A percentile compares a stretch with the other conserved stretches of the same genome.
Evolutionary conservation across 2,888 invertebrate genomes (phyloP).

Genomic region (Cerastis rubricosa): DNA sequence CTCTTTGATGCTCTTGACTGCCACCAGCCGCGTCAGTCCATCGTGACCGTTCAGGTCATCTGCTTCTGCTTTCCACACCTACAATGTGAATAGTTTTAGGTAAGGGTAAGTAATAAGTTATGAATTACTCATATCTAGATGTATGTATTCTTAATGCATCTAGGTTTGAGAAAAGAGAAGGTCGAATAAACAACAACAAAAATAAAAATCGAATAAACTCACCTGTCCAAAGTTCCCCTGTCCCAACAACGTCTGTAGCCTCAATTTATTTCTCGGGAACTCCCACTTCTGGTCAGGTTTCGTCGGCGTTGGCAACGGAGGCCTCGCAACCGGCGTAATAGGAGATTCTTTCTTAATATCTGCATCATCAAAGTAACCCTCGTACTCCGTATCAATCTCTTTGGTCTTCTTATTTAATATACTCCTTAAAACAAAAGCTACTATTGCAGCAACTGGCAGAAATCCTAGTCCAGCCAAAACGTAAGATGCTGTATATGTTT

Average conservation of each 20-base stretch:
- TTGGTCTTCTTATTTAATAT: constrained; percentile 90
- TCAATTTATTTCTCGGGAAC: constrained; percentile 94
- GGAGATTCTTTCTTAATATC: constrained; percentile 89
- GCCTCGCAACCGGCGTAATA: constrained; percentile 90
- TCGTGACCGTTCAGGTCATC: constrained; percentile 94
- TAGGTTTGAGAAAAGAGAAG: not conserved
- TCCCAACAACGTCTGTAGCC: constrained; percentile 94
- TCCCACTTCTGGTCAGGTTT: constrained; percentile 93
- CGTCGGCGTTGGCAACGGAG: constrained; percentile 88
- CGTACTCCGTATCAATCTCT: constrained; percentile 91
- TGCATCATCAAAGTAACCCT: constrained; percentile 91
- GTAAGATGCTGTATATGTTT: constrained; percentile 91
- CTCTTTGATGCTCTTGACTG: constrained; percentile 95
- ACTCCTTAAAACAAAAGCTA: constrained; percentile 90
- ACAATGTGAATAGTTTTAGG: not conserved
- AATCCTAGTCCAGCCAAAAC: constrained; percentile 91
- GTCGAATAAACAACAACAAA: no score
- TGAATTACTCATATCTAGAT: no score
- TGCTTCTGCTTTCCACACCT: constrained; percentile 97
- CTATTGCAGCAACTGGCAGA: constrained; percentile 90
- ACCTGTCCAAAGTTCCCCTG: constrained; percentile 96
- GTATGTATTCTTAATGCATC: no score
- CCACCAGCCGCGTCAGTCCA: constrained; percentile 95
- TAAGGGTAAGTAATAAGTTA: no score
- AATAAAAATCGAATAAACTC: not conserved